phyloP scores from a whole-genome alignment of 2,888 invertebrate genomes.

The Drosophila merina region DNA sequence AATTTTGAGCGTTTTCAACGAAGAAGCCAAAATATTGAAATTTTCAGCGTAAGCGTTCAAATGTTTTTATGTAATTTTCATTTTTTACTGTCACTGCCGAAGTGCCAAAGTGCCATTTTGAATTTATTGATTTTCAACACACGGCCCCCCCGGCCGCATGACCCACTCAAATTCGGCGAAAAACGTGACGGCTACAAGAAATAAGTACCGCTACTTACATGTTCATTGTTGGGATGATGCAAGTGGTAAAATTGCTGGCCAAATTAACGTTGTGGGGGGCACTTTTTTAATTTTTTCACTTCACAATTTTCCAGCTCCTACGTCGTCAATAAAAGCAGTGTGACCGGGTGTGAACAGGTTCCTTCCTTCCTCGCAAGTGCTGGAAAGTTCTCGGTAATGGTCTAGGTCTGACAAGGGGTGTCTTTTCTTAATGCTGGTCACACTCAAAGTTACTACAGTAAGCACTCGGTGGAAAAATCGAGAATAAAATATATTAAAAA shows the following conservation, averaged over 20 bases:
- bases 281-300: slow-evolving; percentile 69
- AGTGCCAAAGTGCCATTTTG: slow-evolving; percentile 61
- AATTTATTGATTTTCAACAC: slow-evolving; percentile 72
- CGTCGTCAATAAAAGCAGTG: slow-evolving; percentile 47
- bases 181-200: not conserved
- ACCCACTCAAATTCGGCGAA: not conserved
- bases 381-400: not conserved
- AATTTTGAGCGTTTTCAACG: slow-evolving; percentile 61
- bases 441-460: slow-evolving; percentile 6
- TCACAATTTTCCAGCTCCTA: slow-evolving; percentile 71
- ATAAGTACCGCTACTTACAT: slow-evolving; percentile 55
- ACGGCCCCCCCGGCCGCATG: slow-evolving; percentile 35
- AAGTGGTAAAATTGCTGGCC: slow-evolving; percentile 53
- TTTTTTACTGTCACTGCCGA: slow-evolving; percentile 47
- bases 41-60: slow-evolving; percentile 19
- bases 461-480: not conserved
- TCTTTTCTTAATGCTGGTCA: not conserved
- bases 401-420: not conserved
- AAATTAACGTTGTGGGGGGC: slow-evolving; percentile 51
- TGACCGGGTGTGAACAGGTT: slow-evolving; percentile 6
- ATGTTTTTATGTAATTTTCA: slow-evolving; percentile 59
- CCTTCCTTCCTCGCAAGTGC: not conserved
- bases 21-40: slow-evolving; percentile 32
- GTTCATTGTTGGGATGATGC: slow-evolving; percentile 53
- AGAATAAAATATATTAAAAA: not conserved